Percentiles rank a stretch among this genome's conserved stretches.
Conservation (phyloP, 1,140 invertebrate species). For the Lasaia peninsularis region DNA sequence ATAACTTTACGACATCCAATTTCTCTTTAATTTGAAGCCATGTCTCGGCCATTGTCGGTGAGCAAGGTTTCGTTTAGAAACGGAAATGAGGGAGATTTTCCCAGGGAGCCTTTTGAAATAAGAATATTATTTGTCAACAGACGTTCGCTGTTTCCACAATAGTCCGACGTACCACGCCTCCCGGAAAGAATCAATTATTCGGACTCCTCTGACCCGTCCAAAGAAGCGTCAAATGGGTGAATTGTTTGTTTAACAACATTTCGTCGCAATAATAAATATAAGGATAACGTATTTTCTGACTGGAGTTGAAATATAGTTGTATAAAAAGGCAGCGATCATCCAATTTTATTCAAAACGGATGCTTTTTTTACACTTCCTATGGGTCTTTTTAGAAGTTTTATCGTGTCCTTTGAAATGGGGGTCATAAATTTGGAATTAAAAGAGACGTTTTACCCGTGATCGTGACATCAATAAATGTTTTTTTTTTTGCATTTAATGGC, state of each 20-base stretch:
- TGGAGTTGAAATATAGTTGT: constrained; percentile 16
- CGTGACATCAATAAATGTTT: constrained; percentile 12
- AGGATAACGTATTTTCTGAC: constrained; percentile 30
- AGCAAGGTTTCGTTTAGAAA: constrained; percentile 58
- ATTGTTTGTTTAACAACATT: constrained; percentile 77
- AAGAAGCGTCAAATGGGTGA: constrained; percentile 68
- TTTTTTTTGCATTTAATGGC: constrained; percentile 3
- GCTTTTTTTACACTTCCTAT: constrained; percentile 63
- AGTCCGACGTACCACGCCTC: constrained; percentile 41
- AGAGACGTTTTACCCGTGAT: constrained; percentile 26
- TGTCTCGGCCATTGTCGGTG: constrained; percentile 54
- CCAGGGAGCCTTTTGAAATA: constrained; percentile 59
- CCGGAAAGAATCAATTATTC: constrained; percentile 77
- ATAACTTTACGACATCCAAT: constrained; percentile 62
- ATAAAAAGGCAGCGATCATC: constrained; percentile 20
- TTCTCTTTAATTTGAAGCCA: constrained; percentile 62
- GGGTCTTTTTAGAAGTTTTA: constrained; percentile 57
- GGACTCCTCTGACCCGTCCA: constrained; percentile 40
- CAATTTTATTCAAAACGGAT: constrained; percentile 50
- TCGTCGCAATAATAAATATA: constrained; percentile 57
- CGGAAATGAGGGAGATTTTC: constrained; percentile 71
- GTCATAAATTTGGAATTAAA: constrained; percentile 49
- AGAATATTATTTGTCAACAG: constrained; percentile 68
- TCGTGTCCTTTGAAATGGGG: constrained; percentile 36
- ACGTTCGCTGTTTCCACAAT: constrained; percentile 51